A percentile compares a stretch with the other conserved stretches of the same genome.
phyloP scores from a whole-genome alignment of 2,113 vertebrate species.

The Laticauda colubrina region DNA sequence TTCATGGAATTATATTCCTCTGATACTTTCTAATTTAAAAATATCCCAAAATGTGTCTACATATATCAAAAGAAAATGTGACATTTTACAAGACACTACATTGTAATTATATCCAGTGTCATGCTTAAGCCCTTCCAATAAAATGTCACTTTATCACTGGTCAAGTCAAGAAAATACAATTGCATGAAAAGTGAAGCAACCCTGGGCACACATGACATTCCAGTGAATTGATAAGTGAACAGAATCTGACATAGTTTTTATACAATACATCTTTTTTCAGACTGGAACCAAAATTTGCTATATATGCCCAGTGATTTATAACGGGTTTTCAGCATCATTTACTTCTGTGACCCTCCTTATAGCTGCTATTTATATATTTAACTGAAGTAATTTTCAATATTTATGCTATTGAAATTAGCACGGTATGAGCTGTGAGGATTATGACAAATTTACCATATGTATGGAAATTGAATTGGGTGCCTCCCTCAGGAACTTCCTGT shows the following conservation, averaged over 20 bases:
- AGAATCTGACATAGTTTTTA: background rate
- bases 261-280: background rate
- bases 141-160: background rate
- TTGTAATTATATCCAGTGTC: background rate
- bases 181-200: background rate
- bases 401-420: background rate
- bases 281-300: background rate
- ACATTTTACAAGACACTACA: background rate
- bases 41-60: fast-evolving
- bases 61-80: background rate
- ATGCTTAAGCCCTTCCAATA: background rate
- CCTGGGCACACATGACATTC: background rate
- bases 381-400: background rate
- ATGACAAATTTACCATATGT: background rate
- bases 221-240: background rate
- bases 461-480: background rate
- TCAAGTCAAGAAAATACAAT: background rate
- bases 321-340: background rate
- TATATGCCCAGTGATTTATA: background rate
- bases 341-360: background rate
- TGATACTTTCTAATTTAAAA: constrained; percentile 4
- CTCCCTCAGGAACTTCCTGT: background rate
- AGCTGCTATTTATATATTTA: background rate
- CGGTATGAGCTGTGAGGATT: background rate
- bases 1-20: constrained; percentile 14